Evolutionary conservation across 2,888 invertebrate species (phyloP).

Genomic region (Tiliacea aurago): DNA sequence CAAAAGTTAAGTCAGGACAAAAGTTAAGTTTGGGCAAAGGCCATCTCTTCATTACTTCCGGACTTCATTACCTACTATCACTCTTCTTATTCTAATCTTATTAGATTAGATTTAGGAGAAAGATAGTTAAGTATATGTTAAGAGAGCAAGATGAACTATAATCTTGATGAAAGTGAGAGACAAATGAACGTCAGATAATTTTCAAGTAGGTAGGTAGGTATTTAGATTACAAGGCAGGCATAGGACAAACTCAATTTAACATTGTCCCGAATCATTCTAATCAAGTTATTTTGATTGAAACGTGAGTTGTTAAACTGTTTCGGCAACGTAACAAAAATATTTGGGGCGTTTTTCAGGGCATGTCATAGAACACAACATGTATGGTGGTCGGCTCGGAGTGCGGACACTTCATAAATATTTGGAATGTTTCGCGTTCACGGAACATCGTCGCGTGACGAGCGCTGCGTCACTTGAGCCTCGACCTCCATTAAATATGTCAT

Average conservation of each 20-base stretch:
- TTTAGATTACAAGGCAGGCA: neutral
- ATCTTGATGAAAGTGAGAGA: neutral
- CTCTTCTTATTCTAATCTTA: neutral
- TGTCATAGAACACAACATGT: conserved; percentile 14
- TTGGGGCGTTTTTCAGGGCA: neutral
- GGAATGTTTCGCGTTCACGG: conserved; percentile 26
- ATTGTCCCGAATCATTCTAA: neutral
- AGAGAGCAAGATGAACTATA: neutral
- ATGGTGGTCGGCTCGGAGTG: neutral
- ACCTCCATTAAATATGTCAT: conserved; percentile 28
- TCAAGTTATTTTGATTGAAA: neutral
- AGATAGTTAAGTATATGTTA: neutral
- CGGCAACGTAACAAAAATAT: neutral
- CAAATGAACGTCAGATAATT: too few species aligned
- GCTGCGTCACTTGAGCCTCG: conserved; percentile 26
- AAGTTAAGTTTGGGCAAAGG: conserved; percentile 5
- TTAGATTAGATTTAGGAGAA: neutral
- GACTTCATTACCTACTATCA: neutral
- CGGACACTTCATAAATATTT: conserved; percentile 28
- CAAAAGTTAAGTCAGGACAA: neutral
- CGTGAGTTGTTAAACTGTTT: neutral
- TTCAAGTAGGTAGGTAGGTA: neutral
- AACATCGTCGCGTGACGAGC: conserved; percentile 50
- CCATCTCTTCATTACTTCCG: conserved; percentile 16
- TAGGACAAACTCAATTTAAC: conserved; percentile 12